Conservation (phyloP, 1,140 invertebrate genomes). For the Aleiodes sp. region DNA sequence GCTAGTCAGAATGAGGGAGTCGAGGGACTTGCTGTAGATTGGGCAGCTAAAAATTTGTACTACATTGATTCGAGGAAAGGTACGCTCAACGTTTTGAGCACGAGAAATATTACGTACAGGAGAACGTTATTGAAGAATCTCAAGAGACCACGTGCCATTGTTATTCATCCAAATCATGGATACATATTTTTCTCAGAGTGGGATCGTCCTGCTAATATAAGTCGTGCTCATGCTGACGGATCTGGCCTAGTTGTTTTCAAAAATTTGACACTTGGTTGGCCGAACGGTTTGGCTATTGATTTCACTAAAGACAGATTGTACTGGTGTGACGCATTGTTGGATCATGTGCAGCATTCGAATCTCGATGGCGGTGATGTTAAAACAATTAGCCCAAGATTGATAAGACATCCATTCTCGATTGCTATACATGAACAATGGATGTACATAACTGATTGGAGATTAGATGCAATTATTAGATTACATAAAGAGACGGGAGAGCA, state of each 20-base stretch:
- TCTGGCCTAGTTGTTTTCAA: slow-evolving; percentile 87
- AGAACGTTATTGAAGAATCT: slow-evolving; percentile 88
- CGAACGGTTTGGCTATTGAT: slow-evolving; percentile 94
- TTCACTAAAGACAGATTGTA: slow-evolving; percentile 87
- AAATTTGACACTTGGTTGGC: slow-evolving; percentile 94
- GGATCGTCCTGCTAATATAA: slow-evolving; percentile 96
- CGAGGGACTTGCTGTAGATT: slow-evolving; percentile 96
- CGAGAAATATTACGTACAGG: slow-evolving; percentile 83
- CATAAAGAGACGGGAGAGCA: slow-evolving; percentile 89
- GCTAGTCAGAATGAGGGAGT: slow-evolving; percentile 97
- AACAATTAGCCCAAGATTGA: slow-evolving; percentile 87
- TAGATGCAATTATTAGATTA: slow-evolving; percentile 93
- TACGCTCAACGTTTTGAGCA: slow-evolving; percentile 92
- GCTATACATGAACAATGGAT: slow-evolving; percentile 94
- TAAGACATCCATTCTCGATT: slow-evolving; percentile 96
- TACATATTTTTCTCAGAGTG: slow-evolving; percentile 96
- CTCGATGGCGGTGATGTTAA: slow-evolving; percentile 93
- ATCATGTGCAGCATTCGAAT: slow-evolving; percentile 95
- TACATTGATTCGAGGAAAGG: slow-evolving; percentile 97
- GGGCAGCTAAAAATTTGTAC: slow-evolving; percentile 97
- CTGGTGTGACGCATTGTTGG: slow-evolving; percentile 94
- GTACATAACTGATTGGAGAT: slow-evolving; percentile 97
- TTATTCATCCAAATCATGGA: slow-evolving; percentile 95
- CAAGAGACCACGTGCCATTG: slow-evolving; percentile 92
- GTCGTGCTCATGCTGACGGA: slow-evolving; percentile 88